Evolutionary conservation across 2,113 vertebrate species (phyloP).

Genomic region (Trogon surrucura): DNA sequence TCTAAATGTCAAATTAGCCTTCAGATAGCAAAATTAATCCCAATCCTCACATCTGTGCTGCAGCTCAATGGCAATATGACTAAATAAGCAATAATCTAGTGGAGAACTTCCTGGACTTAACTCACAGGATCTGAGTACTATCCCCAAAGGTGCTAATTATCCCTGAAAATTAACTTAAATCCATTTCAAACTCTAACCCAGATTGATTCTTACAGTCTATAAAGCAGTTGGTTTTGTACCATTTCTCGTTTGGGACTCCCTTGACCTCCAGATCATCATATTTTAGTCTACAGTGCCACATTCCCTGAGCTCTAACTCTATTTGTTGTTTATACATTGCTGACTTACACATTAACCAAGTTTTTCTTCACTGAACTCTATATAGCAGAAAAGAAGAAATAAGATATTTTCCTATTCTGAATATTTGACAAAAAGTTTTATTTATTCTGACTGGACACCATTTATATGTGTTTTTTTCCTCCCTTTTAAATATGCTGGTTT

Average conservation of each 20-base stretch:
- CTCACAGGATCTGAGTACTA: not conserved
- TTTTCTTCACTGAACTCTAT: not conserved
- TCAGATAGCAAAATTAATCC: not conserved
- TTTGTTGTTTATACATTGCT: not conserved
- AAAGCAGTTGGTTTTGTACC: not conserved
- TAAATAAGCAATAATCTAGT: not conserved
- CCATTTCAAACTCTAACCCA: not conserved
- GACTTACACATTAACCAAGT: not conserved
- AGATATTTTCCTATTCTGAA: not conserved
- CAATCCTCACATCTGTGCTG: not conserved
- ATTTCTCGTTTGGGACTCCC: not conserved
- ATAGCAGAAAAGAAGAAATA: not conserved
- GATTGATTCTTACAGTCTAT: not conserved
- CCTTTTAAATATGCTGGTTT: not conserved
- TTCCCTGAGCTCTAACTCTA: not conserved
- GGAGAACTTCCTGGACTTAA: not conserved
- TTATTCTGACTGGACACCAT: not conserved
- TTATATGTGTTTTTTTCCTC: not conserved
- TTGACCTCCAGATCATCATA: not conserved
- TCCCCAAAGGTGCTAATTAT: not conserved
- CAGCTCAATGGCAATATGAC: not conserved
- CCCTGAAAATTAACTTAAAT: not conserved
- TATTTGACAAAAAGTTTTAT: conserved; percentile 3
- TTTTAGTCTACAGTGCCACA: not conserved
- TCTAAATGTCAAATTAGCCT: not conserved